Percentiles rank a stretch among this genome's conserved stretches.
These are phyloP conservation scores for Thyatira batis DNA, from an alignment of 2,888 invertebrate genomes.

Conservation along the genomic window DNA sequence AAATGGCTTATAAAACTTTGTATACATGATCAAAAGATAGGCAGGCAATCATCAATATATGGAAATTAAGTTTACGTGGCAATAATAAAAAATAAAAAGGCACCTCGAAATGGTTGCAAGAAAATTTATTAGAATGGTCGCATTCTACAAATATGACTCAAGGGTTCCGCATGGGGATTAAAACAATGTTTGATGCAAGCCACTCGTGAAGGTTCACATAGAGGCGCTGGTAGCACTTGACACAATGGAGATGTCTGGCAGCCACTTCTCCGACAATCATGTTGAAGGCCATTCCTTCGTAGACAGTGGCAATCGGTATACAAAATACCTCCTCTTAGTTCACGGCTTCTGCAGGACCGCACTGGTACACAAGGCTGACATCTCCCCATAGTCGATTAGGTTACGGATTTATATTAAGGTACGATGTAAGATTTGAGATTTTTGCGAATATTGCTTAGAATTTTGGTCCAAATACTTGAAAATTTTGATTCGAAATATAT, in stretches of 20 bases:
- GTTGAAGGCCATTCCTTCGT: conserved; percentile 82
- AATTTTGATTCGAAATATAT: conserved; percentile 6
- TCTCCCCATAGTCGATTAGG: not conserved
- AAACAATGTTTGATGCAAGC: conserved; percentile 57
- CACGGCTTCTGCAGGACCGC: conserved; percentile 61
- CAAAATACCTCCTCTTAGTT: conserved; percentile 75
- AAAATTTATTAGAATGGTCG: conserved; percentile 11
- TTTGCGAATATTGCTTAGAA: conserved; percentile 4
- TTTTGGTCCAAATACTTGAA: not conserved
- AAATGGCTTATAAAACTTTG: conserved; percentile 20
- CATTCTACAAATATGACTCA: conserved; percentile 56
- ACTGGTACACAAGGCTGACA: conserved; percentile 18
- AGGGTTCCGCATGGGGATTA: conserved; percentile 68
- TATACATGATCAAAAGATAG: not conserved
- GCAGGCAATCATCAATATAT: not conserved
- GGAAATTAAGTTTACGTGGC: not conserved
- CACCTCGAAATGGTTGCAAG: no score
- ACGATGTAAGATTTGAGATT: not conserved
- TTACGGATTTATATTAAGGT: not conserved
- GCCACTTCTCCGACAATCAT: conserved; percentile 77
- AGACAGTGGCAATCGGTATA: conserved; percentile 80
- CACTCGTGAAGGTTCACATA: conserved; percentile 57
- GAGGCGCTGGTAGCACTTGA: conserved; percentile 53
- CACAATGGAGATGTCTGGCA: conserved; percentile 71
- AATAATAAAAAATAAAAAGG: no score